phyloP scores from a whole-genome alignment of 2,113 vertebrate genomes.

The Cephalopholis sonnerati region DNA sequence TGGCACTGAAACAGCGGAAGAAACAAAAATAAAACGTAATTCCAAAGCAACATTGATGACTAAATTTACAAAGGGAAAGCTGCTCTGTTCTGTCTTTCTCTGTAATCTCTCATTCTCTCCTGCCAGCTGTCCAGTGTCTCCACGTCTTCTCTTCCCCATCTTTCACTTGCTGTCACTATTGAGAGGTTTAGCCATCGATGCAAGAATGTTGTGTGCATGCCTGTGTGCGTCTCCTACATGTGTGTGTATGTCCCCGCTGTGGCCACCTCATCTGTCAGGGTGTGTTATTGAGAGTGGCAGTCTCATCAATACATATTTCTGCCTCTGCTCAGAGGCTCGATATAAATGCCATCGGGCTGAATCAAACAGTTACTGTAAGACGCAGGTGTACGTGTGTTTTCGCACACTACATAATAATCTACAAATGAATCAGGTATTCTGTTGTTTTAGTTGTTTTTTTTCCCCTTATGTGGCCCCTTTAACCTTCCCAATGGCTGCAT shows the following conservation, averaged over 20 bases:
- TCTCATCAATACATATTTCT: slow-evolving; percentile 76
- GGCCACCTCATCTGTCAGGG: slow-evolving; percentile 68
- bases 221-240: slow-evolving; percentile 9
- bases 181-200: slow-evolving; percentile 21
- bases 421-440: slow-evolving; percentile 20
- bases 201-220: slow-evolving; percentile 23
- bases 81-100: neutral
- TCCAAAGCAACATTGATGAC: neutral
- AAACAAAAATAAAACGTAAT: neutral
- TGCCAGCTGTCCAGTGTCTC: neutral
- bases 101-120: slow-evolving; percentile 13
- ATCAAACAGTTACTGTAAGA: slow-evolving; percentile 45
- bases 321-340: slow-evolving; percentile 61
- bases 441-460: neutral
- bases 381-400: slow-evolving; percentile 24
- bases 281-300: slow-evolving; percentile 76
- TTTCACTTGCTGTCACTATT: slow-evolving; percentile 33
- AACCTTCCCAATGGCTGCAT: neutral
- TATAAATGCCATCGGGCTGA: slow-evolving; percentile 37
- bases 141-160: neutral
- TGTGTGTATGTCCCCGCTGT: slow-evolving; percentile 55
- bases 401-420: slow-evolving; percentile 16
- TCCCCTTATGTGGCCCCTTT: neutral
- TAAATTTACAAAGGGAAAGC: neutral
- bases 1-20: neutral